A percentile compares a stretch with the other conserved stretches of the same genome.
phyloP scores from a whole-genome alignment of 2,797 vertebrate species.

The Echiichthys vipera region DNA sequence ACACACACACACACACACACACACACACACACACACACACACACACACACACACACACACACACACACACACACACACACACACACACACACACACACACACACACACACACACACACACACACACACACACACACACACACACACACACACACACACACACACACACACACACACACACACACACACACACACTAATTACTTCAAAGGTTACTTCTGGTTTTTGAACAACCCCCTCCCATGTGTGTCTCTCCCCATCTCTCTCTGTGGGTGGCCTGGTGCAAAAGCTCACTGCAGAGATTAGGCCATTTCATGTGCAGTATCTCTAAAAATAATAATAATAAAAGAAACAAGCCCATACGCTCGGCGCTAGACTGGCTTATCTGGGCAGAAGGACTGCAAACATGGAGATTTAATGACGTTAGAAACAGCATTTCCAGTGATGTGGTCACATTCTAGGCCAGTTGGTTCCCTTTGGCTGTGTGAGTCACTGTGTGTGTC shows the following conservation, averaged over 20 bases:
- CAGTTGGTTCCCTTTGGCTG: slow-evolving; percentile 17
- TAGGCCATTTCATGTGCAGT: slow-evolving; percentile 38
- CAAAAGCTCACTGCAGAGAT: slow-evolving; percentile 38
- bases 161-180: no score
- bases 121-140: no score
- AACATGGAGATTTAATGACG: slow-evolving; percentile 9
- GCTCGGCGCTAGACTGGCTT: not conserved
- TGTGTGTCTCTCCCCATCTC: slow-evolving; percentile 22
- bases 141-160: no score
- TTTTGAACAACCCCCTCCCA: slow-evolving; percentile 40
- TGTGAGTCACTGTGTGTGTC: slow-evolving; percentile 37
- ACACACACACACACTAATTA: no score
- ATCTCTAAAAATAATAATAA: slow-evolving; percentile 28
- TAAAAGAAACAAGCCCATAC: slow-evolving; percentile 13
- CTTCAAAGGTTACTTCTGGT: slow-evolving; percentile 56
- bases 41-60: no score
- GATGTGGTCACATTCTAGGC: slow-evolving; percentile 13
- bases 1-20: no score
- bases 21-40: no score
- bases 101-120: no score
- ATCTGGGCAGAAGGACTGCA: not conserved
- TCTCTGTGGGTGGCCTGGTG: slow-evolving; percentile 72
- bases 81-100: no score
- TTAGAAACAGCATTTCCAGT: slow-evolving; percentile 14
- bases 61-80: no score